These are phyloP conservation scores for Orthosia gothica DNA, from an alignment of 2,888 invertebrate genomes.

Conservation along the genomic window DNA sequence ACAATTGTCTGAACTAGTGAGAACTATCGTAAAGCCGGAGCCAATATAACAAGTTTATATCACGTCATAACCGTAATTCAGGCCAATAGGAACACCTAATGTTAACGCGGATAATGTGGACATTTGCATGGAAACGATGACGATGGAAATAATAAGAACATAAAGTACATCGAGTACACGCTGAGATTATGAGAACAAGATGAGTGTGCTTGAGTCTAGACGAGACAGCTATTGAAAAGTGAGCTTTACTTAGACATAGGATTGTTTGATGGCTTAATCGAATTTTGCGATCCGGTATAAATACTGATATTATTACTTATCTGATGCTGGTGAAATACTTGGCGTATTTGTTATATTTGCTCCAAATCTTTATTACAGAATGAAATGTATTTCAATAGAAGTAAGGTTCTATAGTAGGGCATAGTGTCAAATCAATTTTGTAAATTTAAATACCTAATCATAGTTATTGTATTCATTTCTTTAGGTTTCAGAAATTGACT, in stretches of 20 bases:
- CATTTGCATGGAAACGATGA: slow-evolving; percentile 56
- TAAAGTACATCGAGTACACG: slow-evolving; percentile 19
- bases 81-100: slow-evolving; percentile 35
- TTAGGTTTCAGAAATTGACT: too few relatives aligned
- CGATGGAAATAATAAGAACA: slow-evolving; percentile 37
- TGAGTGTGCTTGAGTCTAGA: slow-evolving; percentile 23
- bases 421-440: too few relatives aligned
- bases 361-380: too few relatives aligned
- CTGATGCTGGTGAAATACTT: too few relatives aligned
- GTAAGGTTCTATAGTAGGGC: too few relatives aligned
- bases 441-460: too few relatives aligned
- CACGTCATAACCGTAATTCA: slow-evolving; percentile 38
- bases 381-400: too few relatives aligned
- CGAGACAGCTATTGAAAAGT: not conserved
- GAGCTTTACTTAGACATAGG: not conserved
- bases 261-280: not conserved
- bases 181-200: slow-evolving; percentile 6
- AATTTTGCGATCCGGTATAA: not conserved
- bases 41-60: slow-evolving; percentile 44
- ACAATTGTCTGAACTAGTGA: slow-evolving; percentile 18
- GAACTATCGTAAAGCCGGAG: slow-evolving; percentile 38
- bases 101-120: slow-evolving; percentile 53
- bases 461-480: too few relatives aligned
- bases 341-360: too few relatives aligned
- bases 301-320: too few relatives aligned